Evolutionary conservation across 2,888 invertebrate genomes (phyloP).

Genomic region (Sinotaia quadrata): DNA sequence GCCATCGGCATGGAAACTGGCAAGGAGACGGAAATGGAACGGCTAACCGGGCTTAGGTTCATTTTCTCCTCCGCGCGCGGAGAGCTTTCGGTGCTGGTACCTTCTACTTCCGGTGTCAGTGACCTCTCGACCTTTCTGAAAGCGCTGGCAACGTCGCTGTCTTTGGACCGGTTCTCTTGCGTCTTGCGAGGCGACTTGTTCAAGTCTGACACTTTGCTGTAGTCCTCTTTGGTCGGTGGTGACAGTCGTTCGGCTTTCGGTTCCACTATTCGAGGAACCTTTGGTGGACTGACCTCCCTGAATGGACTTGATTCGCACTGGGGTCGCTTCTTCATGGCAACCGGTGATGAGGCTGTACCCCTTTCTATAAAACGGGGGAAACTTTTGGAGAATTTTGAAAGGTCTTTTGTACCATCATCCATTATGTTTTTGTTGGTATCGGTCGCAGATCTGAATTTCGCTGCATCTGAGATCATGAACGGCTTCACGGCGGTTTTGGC

Average conservation of each 20-base stretch:
- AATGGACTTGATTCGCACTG: not conserved
- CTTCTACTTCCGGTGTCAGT: conserved; percentile 7
- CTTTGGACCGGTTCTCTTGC: conserved; percentile 23
- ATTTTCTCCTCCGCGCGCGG: conserved; percentile 10
- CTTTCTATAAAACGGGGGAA: conserved; percentile 7
- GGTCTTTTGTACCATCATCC: conserved; percentile 3
- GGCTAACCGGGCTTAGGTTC: conserved; percentile 5
- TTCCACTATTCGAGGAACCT: conserved; percentile 7
- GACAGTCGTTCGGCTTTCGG: conserved; percentile 15
- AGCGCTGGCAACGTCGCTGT: conserved; percentile 52
- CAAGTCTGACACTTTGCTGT: conserved; percentile 4
- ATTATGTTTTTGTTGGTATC: not conserved
- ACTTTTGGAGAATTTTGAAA: conserved; percentile 2
- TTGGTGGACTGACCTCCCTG: conserved; percentile 4
- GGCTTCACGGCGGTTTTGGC: not conserved
- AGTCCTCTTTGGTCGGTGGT: conserved; percentile 10
- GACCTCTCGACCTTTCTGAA: conserved; percentile 63
- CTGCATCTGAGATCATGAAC: not conserved
- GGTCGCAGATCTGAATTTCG: not conserved
- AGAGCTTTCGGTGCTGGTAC: conserved; percentile 9
- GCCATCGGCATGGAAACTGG: conserved; percentile 27
- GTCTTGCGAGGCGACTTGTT: conserved; percentile 14
- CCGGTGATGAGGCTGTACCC: not conserved
- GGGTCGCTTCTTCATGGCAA: conserved; percentile 14
- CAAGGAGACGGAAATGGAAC: conserved; percentile 8